Evolutionary conservation across 1,140 invertebrate genomes (phyloP).

Genomic region (Parasteatoda tepidariorum): DNA sequence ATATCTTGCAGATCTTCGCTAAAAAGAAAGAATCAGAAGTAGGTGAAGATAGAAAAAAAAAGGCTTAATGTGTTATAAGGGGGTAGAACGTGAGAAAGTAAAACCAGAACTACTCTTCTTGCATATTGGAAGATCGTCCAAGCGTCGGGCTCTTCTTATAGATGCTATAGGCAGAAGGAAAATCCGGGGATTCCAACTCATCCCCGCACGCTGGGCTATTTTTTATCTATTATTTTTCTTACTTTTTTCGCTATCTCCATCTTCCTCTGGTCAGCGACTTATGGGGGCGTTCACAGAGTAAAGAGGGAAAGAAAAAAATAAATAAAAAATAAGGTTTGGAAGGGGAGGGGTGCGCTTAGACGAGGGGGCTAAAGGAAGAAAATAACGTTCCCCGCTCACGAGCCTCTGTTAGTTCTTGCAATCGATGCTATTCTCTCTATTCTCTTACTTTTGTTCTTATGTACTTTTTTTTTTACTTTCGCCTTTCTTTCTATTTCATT

Average conservation of each 20-base stretch:
- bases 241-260: conserved; percentile 30
- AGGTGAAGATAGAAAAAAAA: neutral
- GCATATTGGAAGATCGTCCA: conserved; percentile 54
- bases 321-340: conserved; percentile 45
- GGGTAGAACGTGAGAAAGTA: conserved; percentile 1
- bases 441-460: conserved; percentile 39
- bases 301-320: conserved; percentile 44
- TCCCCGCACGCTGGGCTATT: conserved; percentile 48
- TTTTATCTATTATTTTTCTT: conserved; percentile 54
- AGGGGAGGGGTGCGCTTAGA: neutral
- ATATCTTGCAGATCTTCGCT: too few relatives aligned
- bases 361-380: conserved; percentile 14
- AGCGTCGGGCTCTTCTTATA: conserved; percentile 31
- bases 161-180: conserved; percentile 57
- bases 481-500: conserved; percentile 47
- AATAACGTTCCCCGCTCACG: conserved; percentile 58
- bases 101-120: conserved; percentile 21
- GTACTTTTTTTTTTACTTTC: conserved; percentile 9
- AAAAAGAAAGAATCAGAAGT: too few relatives aligned
- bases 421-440: conserved; percentile 55
- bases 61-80: neutral
- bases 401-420: conserved; percentile 53
- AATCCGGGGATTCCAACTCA: conserved; percentile 59
- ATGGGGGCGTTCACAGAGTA: conserved; percentile 61
- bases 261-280: conserved; percentile 60